These are phyloP conservation scores for Cephonodes hylas DNA, from an alignment of 2,888 invertebrate genomes.

Conservation along the genomic window DNA sequence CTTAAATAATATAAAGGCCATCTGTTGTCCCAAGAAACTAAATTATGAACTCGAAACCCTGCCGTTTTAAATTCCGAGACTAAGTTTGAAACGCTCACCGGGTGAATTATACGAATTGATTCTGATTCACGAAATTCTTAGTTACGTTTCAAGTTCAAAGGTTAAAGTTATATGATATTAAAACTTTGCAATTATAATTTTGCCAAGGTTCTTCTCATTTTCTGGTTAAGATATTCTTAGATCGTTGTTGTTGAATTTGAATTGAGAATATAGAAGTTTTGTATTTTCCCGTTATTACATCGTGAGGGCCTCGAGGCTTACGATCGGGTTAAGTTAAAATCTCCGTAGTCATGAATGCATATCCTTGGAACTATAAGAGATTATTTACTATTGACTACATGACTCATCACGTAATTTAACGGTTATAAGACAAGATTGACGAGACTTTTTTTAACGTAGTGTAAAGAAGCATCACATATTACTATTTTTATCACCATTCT, in stretches of 20 bases:
- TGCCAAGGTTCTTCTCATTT: neutral
- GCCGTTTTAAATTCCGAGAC: constrained; percentile 1
- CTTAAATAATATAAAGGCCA: neutral
- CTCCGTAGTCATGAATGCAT: too few relatives aligned
- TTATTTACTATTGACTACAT: too few relatives aligned
- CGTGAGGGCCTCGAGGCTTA: too few relatives aligned
- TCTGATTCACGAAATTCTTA: constrained; percentile 17
- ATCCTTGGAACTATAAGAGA: too few relatives aligned
- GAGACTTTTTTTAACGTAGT: too few relatives aligned
- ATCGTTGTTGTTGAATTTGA: neutral
- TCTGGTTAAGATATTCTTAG: neutral
- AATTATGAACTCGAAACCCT: constrained; percentile 25
- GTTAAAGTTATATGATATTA: constrained; percentile 12
- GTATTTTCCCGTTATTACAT: too few relatives aligned
- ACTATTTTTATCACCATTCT: too few relatives aligned
- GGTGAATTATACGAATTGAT: constrained; percentile 13
- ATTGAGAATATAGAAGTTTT: too few relatives aligned
- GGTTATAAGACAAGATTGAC: too few relatives aligned
- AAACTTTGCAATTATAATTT: constrained; percentile 19
- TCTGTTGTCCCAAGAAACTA: constrained; percentile 25
- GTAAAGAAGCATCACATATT: too few relatives aligned
- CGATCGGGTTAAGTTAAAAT: too few relatives aligned
- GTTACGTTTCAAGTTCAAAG: constrained; percentile 12
- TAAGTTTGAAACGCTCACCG: constrained; percentile 3
- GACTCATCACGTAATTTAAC: too few relatives aligned